Evolutionary conservation across 2,113 vertebrate species (phyloP).

Genomic region (Typhlomys cinereus): DNA sequence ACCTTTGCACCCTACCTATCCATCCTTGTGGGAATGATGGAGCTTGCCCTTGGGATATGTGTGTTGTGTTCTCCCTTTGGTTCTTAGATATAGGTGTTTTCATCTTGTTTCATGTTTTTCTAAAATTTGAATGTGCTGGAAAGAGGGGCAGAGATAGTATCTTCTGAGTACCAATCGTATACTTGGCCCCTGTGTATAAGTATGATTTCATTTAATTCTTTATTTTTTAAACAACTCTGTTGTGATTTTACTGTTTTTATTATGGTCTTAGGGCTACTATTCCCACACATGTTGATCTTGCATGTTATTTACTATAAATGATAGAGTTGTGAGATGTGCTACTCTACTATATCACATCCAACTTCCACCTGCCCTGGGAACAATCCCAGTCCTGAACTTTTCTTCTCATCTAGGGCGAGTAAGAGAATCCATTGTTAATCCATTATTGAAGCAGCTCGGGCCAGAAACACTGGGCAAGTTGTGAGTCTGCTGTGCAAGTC

Average conservation of each 20-base stretch:
- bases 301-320: not conserved
- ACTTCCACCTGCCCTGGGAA: not conserved
- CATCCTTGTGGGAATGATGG: not conserved
- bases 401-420: not conserved
- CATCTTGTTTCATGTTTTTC: slow-evolving; percentile 18
- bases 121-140: slow-evolving; percentile 14
- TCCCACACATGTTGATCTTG: not conserved
- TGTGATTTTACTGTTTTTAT: not conserved
- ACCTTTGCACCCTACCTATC: not conserved
- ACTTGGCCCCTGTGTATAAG: not conserved
- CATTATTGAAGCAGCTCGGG: not conserved
- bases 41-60: not conserved
- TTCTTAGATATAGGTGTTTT: not conserved
- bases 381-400: not conserved
- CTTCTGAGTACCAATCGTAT: not conserved
- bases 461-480: not conserved
- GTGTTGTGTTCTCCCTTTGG: not conserved
- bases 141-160: not conserved
- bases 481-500: not conserved
- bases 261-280: not conserved
- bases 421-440: not conserved
- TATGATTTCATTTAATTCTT: not conserved
- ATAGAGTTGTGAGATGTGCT: not conserved
- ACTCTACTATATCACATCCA: too few relatives aligned
- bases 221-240: not conserved